Conservation (phyloP, 2,797 vertebrate genomes). For the Lacerta agilis region DNA sequence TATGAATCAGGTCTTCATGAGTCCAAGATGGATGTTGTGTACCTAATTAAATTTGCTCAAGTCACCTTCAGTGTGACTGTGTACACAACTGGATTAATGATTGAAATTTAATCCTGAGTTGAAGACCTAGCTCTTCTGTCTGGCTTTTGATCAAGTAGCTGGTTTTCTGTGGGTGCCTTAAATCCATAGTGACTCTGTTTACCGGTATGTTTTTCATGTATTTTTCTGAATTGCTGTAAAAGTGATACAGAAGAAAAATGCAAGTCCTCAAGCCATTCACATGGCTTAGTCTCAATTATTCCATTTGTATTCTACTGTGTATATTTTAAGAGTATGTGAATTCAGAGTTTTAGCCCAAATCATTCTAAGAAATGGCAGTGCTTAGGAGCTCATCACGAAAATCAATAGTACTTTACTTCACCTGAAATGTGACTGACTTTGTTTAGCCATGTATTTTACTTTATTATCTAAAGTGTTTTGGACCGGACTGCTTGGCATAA, state of each 20-base stretch:
- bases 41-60: background rate
- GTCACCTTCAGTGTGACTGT: background rate
- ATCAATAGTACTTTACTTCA: background rate
- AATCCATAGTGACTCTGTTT: background rate
- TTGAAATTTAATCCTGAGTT: background rate
- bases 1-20: constrained; percentile 8
- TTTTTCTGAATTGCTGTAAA: background rate
- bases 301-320: background rate
- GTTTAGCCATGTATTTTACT: background rate
- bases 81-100: background rate
- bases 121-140: no score
- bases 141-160: background rate
- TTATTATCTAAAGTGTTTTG: constrained; percentile 7
- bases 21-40: background rate
- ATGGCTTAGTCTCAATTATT: background rate
- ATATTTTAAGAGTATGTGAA: background rate
- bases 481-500: background rate
- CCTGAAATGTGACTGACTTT: constrained; percentile 2
- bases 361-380: background rate
- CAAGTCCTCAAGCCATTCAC: background rate
- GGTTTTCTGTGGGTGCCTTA: background rate
- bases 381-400: background rate
- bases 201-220: background rate
- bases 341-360: background rate
- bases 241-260: background rate